Evolutionary conservation across 1,140 invertebrate species (phyloP).

Genomic region (Alviniconcha marisindica): DNA sequence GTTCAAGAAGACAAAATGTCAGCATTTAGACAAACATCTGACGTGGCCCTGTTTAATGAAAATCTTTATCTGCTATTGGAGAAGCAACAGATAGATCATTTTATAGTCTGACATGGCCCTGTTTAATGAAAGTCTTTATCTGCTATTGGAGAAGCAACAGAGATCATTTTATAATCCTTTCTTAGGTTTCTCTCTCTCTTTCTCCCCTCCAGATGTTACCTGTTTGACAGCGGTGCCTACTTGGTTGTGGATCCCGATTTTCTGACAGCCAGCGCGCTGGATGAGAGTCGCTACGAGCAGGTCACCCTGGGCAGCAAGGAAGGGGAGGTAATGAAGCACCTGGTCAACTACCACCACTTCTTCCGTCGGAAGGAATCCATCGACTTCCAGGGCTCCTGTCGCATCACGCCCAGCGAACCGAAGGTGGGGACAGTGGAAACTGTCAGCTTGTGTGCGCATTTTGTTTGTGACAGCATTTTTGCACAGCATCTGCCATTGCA

Average conservation of each 20-base stretch:
- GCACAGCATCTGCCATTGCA: too few relatives aligned
- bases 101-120: too few relatives aligned
- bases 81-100: too few relatives aligned
- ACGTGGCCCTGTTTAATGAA: too few relatives aligned
- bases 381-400: constrained; percentile 76
- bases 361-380: constrained; percentile 72
- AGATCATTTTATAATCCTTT: too few relatives aligned
- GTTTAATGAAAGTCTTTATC: too few relatives aligned
- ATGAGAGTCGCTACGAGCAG: constrained; percentile 74
- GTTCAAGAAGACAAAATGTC: too few relatives aligned
- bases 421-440: constrained; percentile 64
- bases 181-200: too few relatives aligned
- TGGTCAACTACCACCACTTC: constrained; percentile 76
- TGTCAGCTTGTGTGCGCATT: neutral
- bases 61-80: too few relatives aligned
- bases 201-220: constrained; percentile 71
- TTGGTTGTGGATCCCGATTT: constrained; percentile 77
- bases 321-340: constrained; percentile 77
- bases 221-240: constrained; percentile 76
- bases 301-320: constrained; percentile 76
- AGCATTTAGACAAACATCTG: too few relatives aligned
- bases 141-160: too few relatives aligned
- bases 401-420: constrained; percentile 73
- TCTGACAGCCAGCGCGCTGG: constrained; percentile 71
- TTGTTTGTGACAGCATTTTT: neutral